A percentile compares a stretch with the other conserved stretches of the same genome.
Evolutionary conservation across 1,140 invertebrate genomes (phyloP).

Genomic region (Orussus abietinus): DNA sequence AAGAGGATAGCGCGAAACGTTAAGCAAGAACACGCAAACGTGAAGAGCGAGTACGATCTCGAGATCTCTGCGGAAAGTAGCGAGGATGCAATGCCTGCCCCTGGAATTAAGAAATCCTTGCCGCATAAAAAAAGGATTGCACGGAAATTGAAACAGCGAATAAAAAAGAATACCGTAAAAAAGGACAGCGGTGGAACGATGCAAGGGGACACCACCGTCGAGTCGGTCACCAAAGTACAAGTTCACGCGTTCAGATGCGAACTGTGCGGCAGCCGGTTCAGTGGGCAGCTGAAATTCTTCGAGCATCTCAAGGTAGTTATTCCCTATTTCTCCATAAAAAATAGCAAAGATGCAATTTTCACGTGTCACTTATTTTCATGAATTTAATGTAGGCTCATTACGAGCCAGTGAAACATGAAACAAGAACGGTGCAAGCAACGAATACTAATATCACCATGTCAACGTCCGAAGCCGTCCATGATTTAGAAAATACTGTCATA

Average conservation of each 20-base stretch:
- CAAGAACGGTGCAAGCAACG: conserved; percentile 41
- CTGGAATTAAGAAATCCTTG: conserved; percentile 50
- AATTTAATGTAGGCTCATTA: conserved; percentile 58
- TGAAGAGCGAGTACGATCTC: conserved; percentile 47
- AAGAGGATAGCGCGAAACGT: conserved; percentile 39
- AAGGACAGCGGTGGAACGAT: conserved; percentile 27
- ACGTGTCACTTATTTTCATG: neutral
- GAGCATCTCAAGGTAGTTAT: conserved; percentile 65
- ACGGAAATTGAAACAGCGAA: conserved; percentile 52
- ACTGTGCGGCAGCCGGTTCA: conserved; percentile 61
- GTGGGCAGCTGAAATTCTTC: conserved; percentile 72
- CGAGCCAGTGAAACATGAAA: conserved; percentile 60
- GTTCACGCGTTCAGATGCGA: conserved; percentile 60
- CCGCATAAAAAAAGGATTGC: conserved; percentile 60
- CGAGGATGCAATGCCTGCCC: conserved; percentile 36
- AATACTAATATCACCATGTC: conserved; percentile 39
- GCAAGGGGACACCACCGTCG: conserved; percentile 12
- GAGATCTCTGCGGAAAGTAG: conserved; percentile 43
- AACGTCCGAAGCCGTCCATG: conserved; percentile 31
- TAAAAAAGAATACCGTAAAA: conserved; percentile 30
- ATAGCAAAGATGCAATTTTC: neutral
- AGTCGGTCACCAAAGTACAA: conserved; percentile 14
- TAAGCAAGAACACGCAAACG: conserved; percentile 46
- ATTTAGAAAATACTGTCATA: conserved; percentile 39
- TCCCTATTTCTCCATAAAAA: too few relatives aligned